Conservation (phyloP, 2,797 vertebrate genomes). For the Lindbergichthys nudifrons region DNA sequence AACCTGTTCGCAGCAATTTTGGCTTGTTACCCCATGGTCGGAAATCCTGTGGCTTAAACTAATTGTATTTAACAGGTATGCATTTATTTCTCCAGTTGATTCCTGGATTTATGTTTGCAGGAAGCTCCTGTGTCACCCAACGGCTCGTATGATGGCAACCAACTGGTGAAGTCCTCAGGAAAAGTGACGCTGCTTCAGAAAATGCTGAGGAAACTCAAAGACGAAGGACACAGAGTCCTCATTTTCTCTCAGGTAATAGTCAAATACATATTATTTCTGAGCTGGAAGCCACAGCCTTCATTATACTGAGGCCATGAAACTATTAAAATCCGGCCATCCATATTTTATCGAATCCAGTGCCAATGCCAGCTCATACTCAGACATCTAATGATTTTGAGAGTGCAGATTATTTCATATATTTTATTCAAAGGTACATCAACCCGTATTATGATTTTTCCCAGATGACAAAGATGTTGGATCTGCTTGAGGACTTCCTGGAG, state of each 20-base stretch:
- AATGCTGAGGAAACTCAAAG: conserved; percentile 96
- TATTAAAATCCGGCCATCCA: not conserved
- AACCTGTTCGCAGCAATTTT: not conserved
- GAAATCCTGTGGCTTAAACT: not conserved
- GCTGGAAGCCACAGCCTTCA: not conserved
- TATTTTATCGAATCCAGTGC: not conserved
- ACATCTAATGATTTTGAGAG: not conserved
- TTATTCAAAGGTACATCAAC: not conserved
- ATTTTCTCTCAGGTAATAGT: conserved; percentile 95
- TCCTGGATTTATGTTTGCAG: conserved; percentile 74
- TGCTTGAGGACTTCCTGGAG: conserved; percentile 97
- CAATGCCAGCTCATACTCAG: not conserved
- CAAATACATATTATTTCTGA: not conserved
- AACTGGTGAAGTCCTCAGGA: conserved; percentile 95
- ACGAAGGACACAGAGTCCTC: conserved; percentile 95
- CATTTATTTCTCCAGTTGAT: not conserved
- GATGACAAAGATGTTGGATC: conserved; percentile 99
- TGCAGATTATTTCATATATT: conserved; percentile 1
- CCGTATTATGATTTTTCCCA: conserved; percentile 58
- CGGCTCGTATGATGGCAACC: conserved; percentile 95
- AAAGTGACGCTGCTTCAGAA: conserved; percentile 98
- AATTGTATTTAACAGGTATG: not conserved
- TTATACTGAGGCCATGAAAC: conserved; percentile 2
- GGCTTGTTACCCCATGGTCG: not conserved
- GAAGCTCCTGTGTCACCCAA: conserved; percentile 96